Evolutionary conservation across 2,797 vertebrate species (phyloP).

Genomic region (Spea hammondii): DNA sequence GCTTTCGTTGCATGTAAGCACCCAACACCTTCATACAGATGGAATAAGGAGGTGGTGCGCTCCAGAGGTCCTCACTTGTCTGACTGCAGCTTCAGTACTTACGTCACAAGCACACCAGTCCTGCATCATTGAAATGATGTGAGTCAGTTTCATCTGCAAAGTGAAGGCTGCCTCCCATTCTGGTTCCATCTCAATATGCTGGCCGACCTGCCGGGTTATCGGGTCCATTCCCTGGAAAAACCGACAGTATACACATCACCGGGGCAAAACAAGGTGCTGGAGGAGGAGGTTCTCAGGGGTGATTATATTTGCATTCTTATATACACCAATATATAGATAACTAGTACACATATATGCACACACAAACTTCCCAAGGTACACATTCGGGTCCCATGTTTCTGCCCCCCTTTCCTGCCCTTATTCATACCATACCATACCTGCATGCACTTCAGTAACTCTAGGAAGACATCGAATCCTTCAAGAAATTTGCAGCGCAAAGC

Average conservation of each 20-base stretch:
- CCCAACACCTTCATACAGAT: too few relatives aligned
- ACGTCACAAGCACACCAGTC: conserved; percentile 94
- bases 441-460: conserved; percentile 94
- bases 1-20: too few relatives aligned
- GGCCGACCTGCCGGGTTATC: conserved; percentile 92
- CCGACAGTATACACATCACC: too few relatives aligned
- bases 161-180: conserved; percentile 98
- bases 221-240: conserved; percentile 92
- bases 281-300: too few relatives aligned
- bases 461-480: conserved; percentile 87
- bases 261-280: too few relatives aligned
- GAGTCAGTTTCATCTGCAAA: conserved; percentile 93
- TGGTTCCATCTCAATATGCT: conserved; percentile 98
- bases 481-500: conserved; percentile 86
- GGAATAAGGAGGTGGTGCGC: too few relatives aligned
- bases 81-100: conserved; percentile 56
- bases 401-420: too few relatives aligned
- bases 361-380: not conserved
- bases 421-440: conserved; percentile 73
- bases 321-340: too few relatives aligned
- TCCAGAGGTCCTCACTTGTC: too few relatives aligned
- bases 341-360: not conserved
- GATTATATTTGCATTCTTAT: too few relatives aligned
- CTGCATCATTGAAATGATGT: conserved; percentile 96
- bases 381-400: too few relatives aligned